Evolutionary conservation across 2,888 invertebrate species (phyloP).

Genomic region (Cerceris ruficornis): DNA sequence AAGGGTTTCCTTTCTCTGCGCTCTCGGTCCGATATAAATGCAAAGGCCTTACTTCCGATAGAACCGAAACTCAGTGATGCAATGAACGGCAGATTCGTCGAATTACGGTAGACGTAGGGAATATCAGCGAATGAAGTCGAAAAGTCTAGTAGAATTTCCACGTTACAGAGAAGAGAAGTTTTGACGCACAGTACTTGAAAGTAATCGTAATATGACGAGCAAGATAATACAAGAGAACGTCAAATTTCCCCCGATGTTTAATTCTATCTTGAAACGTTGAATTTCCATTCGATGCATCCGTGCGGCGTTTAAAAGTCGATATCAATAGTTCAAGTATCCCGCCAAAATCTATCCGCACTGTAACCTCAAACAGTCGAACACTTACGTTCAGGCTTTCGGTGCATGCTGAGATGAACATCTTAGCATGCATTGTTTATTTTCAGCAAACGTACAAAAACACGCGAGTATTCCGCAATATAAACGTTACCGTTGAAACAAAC

Average conservation of each 20-base stretch:
- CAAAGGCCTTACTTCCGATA: slow-evolving; percentile 37
- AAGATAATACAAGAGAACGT: not conserved
- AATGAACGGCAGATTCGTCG: slow-evolving; percentile 15
- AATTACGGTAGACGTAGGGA: slow-evolving; percentile 18
- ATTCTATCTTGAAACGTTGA: not conserved
- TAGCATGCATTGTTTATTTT: no score
- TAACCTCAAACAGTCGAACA: no score
- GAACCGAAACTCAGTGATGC: slow-evolving; percentile 17
- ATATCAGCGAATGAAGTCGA: slow-evolving; percentile 6
- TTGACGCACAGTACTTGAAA: not conserved
- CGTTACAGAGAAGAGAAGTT: not conserved
- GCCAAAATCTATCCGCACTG: no score
- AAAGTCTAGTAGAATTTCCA: not conserved
- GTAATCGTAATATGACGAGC: not conserved
- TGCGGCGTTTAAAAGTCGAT: not conserved
- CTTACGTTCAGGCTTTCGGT: not conserved
- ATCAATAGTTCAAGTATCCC: not conserved
- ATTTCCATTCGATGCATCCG: not conserved
- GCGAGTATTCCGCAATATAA: not conserved
- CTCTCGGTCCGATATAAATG: not conserved
- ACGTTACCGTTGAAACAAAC: not conserved
- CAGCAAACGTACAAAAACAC: no score
- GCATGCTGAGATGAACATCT: no score
- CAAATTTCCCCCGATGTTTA: not conserved
- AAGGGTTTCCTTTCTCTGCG: slow-evolving; percentile 1